Evolutionary conservation across 2,888 invertebrate genomes (phyloP).

Genomic region (Amblyjoppa proteus): DNA sequence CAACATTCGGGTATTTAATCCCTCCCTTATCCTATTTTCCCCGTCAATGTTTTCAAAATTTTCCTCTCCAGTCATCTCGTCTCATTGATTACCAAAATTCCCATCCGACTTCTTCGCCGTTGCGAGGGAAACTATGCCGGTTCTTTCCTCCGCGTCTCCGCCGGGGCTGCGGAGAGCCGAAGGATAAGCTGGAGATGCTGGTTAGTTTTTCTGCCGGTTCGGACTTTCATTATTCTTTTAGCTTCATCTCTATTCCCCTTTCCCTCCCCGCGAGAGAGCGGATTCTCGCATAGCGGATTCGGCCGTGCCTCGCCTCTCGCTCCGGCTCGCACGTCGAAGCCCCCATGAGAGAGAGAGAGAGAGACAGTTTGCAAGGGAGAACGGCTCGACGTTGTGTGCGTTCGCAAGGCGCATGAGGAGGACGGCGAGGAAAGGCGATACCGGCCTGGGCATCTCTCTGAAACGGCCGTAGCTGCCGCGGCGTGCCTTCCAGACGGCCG

Average conservation of each 20-base stretch:
- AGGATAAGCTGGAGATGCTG: conserved; percentile 39
- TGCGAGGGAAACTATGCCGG: conserved; percentile 24
- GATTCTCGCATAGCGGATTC: conserved; percentile 55
- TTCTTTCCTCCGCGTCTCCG: conserved; percentile 12
- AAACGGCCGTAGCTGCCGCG: conserved; percentile 65
- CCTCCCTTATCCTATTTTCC: not conserved
- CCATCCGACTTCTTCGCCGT: not conserved
- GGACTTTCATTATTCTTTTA: conserved; percentile 51
- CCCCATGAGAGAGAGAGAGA: conserved; percentile 28
- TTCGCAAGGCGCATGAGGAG: conserved; percentile 26
- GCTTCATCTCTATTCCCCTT: conserved; percentile 41
- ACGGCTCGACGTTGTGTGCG: not conserved
- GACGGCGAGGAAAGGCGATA: conserved; percentile 51
- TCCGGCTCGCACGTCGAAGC: conserved; percentile 31
- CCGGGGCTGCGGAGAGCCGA: conserved; percentile 8
- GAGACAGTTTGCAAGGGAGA: conserved; percentile 36
- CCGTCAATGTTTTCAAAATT: not conserved
- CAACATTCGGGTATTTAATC: too few relatives aligned
- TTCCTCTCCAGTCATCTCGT: conserved; percentile 31
- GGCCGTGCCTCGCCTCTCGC: conserved; percentile 52
- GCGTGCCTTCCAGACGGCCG: conserved; percentile 77
- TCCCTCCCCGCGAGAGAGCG: conserved; percentile 13
- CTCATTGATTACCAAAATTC: conserved; percentile 47
- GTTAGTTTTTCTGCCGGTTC: conserved; percentile 48
- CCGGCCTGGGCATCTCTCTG: conserved; percentile 59